Evolutionary conservation across 2,797 vertebrate species (phyloP).

Genomic region (Rhynchonycteris naso): DNA sequence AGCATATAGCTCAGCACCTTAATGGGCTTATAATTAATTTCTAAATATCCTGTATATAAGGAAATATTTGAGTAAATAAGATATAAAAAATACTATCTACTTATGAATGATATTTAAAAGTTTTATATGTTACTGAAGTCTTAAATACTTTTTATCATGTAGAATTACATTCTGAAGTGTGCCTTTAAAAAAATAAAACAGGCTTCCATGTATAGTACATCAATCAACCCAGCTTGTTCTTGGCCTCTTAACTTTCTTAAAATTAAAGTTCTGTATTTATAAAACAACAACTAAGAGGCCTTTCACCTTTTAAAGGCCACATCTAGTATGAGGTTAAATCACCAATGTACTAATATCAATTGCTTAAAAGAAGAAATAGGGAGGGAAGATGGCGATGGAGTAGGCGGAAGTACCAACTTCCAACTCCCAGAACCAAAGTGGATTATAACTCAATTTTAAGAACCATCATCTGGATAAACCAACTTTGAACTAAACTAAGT

Average conservation of each 20-base stretch:
- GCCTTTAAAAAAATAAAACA: neutral
- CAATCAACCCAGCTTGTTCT: neutral
- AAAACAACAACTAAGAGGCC: neutral
- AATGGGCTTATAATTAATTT: neutral
- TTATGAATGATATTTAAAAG: neutral
- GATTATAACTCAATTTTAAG: too few relatives aligned
- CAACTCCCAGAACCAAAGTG: too few relatives aligned
- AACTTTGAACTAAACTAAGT: too few relatives aligned
- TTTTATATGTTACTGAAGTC: neutral
- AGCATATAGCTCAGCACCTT: neutral
- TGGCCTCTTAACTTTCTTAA: conserved; percentile 10
- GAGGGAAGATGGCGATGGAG: too few relatives aligned
- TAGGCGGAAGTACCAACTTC: too few relatives aligned
- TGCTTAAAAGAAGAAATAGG: neutral
- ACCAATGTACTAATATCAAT: neutral
- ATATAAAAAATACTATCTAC: neutral
- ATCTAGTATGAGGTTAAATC: neutral
- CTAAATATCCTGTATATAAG: neutral
- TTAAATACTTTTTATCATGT: neutral
- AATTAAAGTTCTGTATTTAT: neutral
- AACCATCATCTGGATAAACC: too few relatives aligned
- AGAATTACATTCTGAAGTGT: neutral
- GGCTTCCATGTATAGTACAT: neutral
- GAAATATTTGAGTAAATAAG: neutral
- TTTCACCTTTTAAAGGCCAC: neutral